Evolutionary conservation across 1,140 invertebrate species (phyloP), one percentile per base, ranked within the genome.

Genomic region (Aphelinus certus): DNA sequence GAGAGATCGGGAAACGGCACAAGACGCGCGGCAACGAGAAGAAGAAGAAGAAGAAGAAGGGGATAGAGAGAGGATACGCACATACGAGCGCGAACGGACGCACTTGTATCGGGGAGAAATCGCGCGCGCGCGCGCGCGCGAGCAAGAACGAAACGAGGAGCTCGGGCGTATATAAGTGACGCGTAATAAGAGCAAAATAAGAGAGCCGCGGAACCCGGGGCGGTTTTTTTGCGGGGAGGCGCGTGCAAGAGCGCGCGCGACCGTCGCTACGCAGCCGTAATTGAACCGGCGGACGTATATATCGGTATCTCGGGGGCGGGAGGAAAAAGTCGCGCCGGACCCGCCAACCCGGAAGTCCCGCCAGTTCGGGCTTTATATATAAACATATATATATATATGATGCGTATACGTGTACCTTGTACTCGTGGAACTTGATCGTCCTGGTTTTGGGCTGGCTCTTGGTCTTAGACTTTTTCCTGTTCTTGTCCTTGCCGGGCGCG

Each of bases 341-440:
- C 26, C 26, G 26, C 26, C 26, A 26, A 26, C 26, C 26, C 26
- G 26, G 26, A 26, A 26, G 26, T 26, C 26, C 26, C 26, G 26
- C 26, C 26, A 26, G 26, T 26, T 26, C 26, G 26, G 0, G 26
- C 26, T 57, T n/a, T 56, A 3, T 26, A 26, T 26, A 26, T 26
- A 26, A 26, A 26, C 26, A 26, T 66, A 55, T 9, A 7, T 42
- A 47, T 47, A n/a, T 42, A 47, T 57, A 57, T 10, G 1, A 57
- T 57, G 9, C 55, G 55, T 10, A 45, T 62, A 62, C 49, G 62
- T 45, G 81, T 79, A 91, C 91, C 88, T 98, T 98, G 86, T 99
- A 98, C 86, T 99, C 97, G 86, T 99, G 97, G 87, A 99, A 99
- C 89, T 99, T 99, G 75, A 98, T 97, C 58, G 94, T 96, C 75